These are phyloP conservation scores for Ephialtes manifestator DNA, from an alignment of 2,888 invertebrate genomes.

Conservation along the genomic window DNA sequence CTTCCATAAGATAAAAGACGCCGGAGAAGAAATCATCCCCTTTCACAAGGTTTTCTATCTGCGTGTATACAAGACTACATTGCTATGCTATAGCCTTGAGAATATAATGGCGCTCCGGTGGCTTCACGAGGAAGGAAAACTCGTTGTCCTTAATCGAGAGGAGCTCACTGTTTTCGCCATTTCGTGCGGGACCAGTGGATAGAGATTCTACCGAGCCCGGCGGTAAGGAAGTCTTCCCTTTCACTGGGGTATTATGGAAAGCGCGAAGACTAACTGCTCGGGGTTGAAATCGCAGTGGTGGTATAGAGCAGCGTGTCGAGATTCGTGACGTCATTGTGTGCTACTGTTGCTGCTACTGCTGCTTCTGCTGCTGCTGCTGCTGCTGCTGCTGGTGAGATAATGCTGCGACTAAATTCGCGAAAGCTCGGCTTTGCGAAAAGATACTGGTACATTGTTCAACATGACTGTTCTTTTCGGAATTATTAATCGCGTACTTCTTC, in stretches of 20 bases:
- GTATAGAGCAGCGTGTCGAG: neutral
- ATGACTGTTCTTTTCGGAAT: neutral
- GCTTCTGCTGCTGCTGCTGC: neutral
- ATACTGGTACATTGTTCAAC: neutral
- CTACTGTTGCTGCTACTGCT: neutral
- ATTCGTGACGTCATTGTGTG: slow-evolving; percentile 23
- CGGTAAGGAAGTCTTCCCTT: neutral
- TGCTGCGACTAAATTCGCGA: slow-evolving; percentile 12
- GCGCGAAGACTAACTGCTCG: slow-evolving; percentile 15
- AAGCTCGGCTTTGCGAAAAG: neutral
- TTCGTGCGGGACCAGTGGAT: neutral
- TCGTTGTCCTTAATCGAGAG: slow-evolving; percentile 58
- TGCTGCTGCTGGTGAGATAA: neutral
- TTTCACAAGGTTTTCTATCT: slow-evolving; percentile 12
- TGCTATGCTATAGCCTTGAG: slow-evolving; percentile 6
- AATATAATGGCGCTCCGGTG: slow-evolving; percentile 8
- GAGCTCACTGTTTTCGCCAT: slow-evolving; percentile 41
- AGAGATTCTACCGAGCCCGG: neutral
- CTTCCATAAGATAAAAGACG: neutral
- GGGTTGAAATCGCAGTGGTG: neutral
- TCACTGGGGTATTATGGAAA: slow-evolving; percentile 41
- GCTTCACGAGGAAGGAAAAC: slow-evolving; percentile 26
- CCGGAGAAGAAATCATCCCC: neutral
- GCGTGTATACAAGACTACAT: neutral
- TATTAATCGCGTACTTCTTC: neutral